These are phyloP conservation scores for Andrena bicolor DNA, from an alignment of 2,888 invertebrate species.

Conservation along the genomic window DNA sequence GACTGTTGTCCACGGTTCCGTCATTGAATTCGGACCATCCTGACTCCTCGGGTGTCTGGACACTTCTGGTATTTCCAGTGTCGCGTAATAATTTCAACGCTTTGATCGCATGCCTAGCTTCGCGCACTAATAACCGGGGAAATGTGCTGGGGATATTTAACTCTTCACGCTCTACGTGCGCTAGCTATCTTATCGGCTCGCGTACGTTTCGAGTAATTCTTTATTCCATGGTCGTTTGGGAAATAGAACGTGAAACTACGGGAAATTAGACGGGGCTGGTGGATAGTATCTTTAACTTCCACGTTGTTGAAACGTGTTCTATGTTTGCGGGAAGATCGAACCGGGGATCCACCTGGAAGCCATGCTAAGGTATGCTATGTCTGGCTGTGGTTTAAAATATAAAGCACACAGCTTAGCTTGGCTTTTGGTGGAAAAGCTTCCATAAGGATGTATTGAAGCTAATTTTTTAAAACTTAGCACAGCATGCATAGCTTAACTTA, in stretches of 20 bases:
- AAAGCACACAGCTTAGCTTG: no score
- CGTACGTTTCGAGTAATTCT: background rate
- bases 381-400: no score
- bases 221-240: background rate
- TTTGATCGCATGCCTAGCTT: slow-evolving; percentile 46
- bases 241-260: background rate
- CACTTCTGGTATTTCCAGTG: slow-evolving; percentile 60
- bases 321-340: no score
- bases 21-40: slow-evolving; percentile 62
- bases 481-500: no score
- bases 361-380: no score
- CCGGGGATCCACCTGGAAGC: no score
- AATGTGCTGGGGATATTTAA: slow-evolving; percentile 13
- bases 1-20: slow-evolving; percentile 56
- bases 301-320: no score
- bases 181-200: background rate
- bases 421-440: no score
- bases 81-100: slow-evolving; percentile 54
- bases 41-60: slow-evolving; percentile 50
- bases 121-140: slow-evolving; percentile 5
- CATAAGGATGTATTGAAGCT: no score
- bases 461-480: no score
- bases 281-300: no score
- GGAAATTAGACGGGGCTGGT: no score
- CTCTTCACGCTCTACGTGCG: background rate